Base-by-base conservation (phyloP, 2,888 invertebrate genomes). In the Plebejus melissa region DNA sequence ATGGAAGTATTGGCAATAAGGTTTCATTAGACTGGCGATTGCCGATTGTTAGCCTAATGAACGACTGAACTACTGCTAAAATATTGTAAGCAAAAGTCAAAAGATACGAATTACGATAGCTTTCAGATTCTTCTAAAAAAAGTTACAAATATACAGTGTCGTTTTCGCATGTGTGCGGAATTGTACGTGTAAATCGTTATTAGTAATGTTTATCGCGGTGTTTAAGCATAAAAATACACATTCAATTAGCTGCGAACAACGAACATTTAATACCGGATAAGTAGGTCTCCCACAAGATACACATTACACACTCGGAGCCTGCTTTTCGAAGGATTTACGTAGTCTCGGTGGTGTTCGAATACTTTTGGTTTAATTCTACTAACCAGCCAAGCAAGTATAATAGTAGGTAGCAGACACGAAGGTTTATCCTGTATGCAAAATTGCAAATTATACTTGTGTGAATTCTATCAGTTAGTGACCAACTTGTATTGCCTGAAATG, bases 1-100 rank as follows among this genome's bases (percentile, higher is more conserved):
- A 65, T 65, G 65, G 65, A 65, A 36, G 65, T 65, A 65, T 65
- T 65, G 65, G 65, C 65, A 65, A 65, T 65, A 32, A 65, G 65
- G 32, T 32, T 32, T 36, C 22, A 65, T 54, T 54, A 54, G 54
- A 54, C 54, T 54, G 54, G 32, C 65, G 9, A 65, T 65, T 65
- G 65, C 65, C 65, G 28, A 65, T 65, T 65, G 65, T 65, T 65
- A 65, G 65, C 32, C 32, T 28, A 65, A 32, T 32, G 36, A 32
- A 36, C 65, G 65, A 65, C 16, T 1, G 13, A 65, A 5, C 32
- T 32, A 36, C 32, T 5, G 32, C 65, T 32, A 32, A 65, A 54
- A 54, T 54, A 65, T 65, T 22, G 22, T 22, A 22, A 22, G 22
- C 6, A 11, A 11, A 65, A 13, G 3, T 32, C 2, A 65, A 65